Evolutionary conservation across 2,797 vertebrate genomes (phyloP).

Genomic region (Acrossocheilus wenchowensis): DNA sequence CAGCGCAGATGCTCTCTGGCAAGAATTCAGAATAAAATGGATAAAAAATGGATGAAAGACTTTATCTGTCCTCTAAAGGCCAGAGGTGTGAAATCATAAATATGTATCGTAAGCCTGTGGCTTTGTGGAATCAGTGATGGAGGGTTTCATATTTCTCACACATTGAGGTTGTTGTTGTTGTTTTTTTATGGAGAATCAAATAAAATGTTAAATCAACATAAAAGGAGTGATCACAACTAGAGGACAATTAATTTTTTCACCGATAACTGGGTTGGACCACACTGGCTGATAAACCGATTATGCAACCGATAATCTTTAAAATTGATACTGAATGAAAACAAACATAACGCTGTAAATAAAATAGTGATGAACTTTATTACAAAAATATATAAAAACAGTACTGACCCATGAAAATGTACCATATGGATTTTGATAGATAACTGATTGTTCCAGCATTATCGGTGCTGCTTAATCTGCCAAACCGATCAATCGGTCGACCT

Average conservation of each 20-base stretch:
- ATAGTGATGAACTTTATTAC: not conserved
- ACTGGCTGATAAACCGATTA: not conserved
- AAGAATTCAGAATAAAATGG: not conserved
- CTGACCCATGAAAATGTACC: not conserved
- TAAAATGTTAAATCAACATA: not conserved
- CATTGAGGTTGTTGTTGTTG: not conserved
- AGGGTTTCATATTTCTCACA: not conserved
- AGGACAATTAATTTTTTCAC: not conserved
- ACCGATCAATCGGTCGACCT: too few species aligned
- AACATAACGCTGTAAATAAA: not conserved
- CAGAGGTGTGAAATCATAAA: conserved; percentile 28
- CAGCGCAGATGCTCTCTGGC: not conserved
- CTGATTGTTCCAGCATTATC: not conserved
- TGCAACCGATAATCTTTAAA: not conserved
- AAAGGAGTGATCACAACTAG: not conserved
- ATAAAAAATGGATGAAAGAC: conserved; percentile 35
- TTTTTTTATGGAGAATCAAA: not conserved
- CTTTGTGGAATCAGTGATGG: not conserved
- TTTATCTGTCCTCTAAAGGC: conserved; percentile 8
- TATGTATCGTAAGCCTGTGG: not conserved
- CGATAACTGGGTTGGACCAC: too few species aligned
- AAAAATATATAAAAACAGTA: not conserved
- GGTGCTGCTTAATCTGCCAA: not conserved
- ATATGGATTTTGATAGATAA: not conserved
- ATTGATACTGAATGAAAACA: not conserved